Conservation (phyloP, 2,113 vertebrate genomes). For the Seriola quinqueradiata region DNA sequence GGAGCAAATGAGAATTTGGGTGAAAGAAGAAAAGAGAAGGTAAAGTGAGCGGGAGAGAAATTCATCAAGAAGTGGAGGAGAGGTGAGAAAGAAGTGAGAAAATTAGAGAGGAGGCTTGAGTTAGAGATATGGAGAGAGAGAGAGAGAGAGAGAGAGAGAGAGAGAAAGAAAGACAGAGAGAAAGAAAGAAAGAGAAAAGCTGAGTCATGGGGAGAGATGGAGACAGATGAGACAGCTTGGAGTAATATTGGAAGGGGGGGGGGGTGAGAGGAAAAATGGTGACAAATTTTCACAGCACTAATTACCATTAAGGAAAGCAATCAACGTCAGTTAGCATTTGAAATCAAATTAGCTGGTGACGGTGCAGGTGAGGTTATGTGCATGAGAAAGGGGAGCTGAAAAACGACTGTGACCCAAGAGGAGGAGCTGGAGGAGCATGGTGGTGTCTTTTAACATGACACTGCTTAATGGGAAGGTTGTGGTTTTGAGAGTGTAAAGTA, state of each 20-base stretch:
- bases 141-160: conserved; percentile 3
- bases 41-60: conserved; percentile 26
- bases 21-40: conserved; percentile 10
- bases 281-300: conserved; percentile 43
- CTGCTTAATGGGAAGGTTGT: no score
- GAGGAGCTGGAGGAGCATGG: background rate
- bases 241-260: conserved; percentile 18
- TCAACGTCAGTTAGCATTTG: conserved; percentile 44
- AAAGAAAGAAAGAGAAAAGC: background rate
- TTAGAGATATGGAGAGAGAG: background rate
- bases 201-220: conserved; percentile 56
- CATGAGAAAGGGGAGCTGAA: background rate
- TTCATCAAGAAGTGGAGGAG: conserved; percentile 43
- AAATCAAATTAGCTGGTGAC: conserved; percentile 19
- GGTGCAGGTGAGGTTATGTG: conserved; percentile 22
- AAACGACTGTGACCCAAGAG: conserved; percentile 7
- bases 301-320: conserved; percentile 47
- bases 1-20: conserved; percentile 63
- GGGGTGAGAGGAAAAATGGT: conserved; percentile 15
- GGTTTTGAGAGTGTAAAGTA: no score
- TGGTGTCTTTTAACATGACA: no score
- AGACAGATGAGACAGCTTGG: conserved; percentile 52
- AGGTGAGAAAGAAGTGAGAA: conserved; percentile 41
- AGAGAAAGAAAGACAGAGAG: background rate
- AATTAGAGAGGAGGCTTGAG: conserved; percentile 36